Percentiles rank a stretch among this genome's conserved stretches.
phyloP scores from a whole-genome alignment of 2,797 vertebrate species.

The Lerista edwardsae region DNA sequence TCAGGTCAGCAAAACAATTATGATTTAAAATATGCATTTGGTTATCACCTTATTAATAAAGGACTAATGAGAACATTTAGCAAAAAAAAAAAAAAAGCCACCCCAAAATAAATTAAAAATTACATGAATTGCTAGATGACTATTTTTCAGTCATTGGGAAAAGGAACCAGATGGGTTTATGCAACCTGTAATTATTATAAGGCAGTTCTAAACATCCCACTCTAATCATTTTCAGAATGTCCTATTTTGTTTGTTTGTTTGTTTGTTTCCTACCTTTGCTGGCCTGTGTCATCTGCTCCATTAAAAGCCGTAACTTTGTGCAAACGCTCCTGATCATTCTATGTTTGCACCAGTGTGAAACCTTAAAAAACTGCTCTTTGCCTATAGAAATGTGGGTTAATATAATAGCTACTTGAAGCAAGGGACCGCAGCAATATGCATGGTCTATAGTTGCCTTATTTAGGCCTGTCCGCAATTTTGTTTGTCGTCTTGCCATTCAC shows the following conservation, averaged over 20 bases:
- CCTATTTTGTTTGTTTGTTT: background rate
- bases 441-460: constrained; percentile 86
- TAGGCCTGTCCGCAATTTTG: constrained; percentile 90
- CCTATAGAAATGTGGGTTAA: constrained; percentile 76
- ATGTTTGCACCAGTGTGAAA: constrained; percentile 78
- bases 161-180: constrained; percentile 55
- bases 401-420: constrained; percentile 76
- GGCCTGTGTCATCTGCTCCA: constrained; percentile 79
- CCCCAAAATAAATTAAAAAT: background rate
- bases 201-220: constrained; percentile 67
- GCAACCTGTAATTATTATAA: constrained; percentile 65
- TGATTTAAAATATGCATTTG: constrained; percentile 18
- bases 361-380: constrained; percentile 71
- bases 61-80: constrained; percentile 46
- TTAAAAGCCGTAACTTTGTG: constrained; percentile 78
- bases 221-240: constrained; percentile 39
- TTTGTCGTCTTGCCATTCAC: constrained; percentile 91
- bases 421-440: constrained; percentile 75
- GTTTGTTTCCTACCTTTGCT: constrained; percentile 81
- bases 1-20: constrained; percentile 3
- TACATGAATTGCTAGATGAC: constrained; percentile 50
- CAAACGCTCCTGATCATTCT: constrained; percentile 75
- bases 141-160: constrained; percentile 40
- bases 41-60: constrained; percentile 58
- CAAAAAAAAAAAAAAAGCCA: constrained; percentile 23